Evolutionary conservation across 2,888 invertebrate genomes (phyloP).

Genomic region (Lacanobia oleracea): DNA sequence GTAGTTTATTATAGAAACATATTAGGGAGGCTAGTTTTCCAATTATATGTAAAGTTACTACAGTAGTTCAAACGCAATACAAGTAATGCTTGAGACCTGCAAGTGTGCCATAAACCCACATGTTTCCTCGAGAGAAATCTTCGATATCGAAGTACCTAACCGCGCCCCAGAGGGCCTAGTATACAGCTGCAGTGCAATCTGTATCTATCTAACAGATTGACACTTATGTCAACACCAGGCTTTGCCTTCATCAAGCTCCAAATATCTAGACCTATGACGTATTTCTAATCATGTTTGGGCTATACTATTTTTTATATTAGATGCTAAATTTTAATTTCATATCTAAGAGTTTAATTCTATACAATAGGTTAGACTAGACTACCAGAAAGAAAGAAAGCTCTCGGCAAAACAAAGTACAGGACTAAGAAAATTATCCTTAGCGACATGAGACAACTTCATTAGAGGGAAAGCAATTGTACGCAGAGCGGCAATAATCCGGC

Average conservation of each 20-base stretch:
- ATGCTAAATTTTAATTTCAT: neutral
- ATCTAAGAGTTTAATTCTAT: neutral
- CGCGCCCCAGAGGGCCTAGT: constrained; percentile 32
- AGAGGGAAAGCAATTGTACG: constrained; percentile 75
- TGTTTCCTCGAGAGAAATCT: constrained; percentile 74
- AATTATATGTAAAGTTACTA: constrained; percentile 23
- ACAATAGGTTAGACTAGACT: neutral
- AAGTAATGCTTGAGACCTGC: constrained; percentile 25
- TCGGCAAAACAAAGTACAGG: constrained; percentile 32
- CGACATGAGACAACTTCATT: constrained; percentile 75
- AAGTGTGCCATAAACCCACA: constrained; percentile 53
- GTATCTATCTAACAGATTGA: constrained; percentile 55
- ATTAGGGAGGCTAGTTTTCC: constrained; percentile 16
- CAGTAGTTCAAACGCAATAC: constrained; percentile 23
- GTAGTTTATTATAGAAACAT: constrained; percentile 23
- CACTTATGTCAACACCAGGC: constrained; percentile 51
- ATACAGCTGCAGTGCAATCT: constrained; percentile 56
- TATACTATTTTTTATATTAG: neutral
- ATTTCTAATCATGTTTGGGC: constrained; percentile 38
- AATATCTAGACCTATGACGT: constrained; percentile 26
- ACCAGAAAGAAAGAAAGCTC: constrained; percentile 3
- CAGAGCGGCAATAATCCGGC: constrained; percentile 74
- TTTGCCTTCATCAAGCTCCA: constrained; percentile 25
- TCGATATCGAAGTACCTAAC: constrained; percentile 61
- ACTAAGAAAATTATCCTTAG: constrained; percentile 68